Conservation (phyloP, 2,888 invertebrate species). For the Conomelus anceps region DNA sequence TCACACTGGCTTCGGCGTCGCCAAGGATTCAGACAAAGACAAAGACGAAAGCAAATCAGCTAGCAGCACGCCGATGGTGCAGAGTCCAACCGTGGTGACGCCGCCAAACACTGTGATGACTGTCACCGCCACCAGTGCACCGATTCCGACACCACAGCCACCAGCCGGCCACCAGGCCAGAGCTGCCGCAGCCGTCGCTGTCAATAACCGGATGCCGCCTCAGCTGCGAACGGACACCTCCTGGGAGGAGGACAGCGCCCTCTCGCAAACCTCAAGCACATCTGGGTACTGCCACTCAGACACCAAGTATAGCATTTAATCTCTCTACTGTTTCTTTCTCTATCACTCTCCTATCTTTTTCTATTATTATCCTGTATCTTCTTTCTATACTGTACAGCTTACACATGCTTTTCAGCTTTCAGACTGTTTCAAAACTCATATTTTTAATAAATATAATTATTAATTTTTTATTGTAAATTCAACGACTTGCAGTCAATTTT, state of each 20-base stretch:
- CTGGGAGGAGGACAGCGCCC: slow-evolving; percentile 35
- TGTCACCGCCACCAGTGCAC: background rate
- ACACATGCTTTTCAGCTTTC: too few relatives aligned
- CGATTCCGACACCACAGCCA: background rate
- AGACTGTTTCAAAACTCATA: too few relatives aligned
- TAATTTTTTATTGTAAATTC: too few relatives aligned
- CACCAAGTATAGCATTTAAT: background rate
- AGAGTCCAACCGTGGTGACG: background rate
- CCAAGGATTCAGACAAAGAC: background rate
- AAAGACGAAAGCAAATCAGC: background rate
- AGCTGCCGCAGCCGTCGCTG: slow-evolving; percentile 15
- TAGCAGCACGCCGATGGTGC: background rate
- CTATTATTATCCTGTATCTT: too few relatives aligned
- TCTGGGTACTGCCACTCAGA: slow-evolving; percentile 43
- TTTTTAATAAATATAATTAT: too few relatives aligned
- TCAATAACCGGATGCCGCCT: background rate
- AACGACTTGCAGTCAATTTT: too few relatives aligned
- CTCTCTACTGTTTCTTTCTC: background rate
- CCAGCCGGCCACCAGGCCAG: background rate
- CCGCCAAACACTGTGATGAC: background rate
- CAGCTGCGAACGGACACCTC: slow-evolving; percentile 25
- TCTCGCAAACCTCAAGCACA: slow-evolving; percentile 44
- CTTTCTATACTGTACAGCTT: too few relatives aligned
- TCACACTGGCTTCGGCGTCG: background rate
- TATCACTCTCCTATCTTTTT: background rate